phyloP scores from a whole-genome alignment of 1,140 invertebrate species.

The Drosophila ogumai region DNA sequence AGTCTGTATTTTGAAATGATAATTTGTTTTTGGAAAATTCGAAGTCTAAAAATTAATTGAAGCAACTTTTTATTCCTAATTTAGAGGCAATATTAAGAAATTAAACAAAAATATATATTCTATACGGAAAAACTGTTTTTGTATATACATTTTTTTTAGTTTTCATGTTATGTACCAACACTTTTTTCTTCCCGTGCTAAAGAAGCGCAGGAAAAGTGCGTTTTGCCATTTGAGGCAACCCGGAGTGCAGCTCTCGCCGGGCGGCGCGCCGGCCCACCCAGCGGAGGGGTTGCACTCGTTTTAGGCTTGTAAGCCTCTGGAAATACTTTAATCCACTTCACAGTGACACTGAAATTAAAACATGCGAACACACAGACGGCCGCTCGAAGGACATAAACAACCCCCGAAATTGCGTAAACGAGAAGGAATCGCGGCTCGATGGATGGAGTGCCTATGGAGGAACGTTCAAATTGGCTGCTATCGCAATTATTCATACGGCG shows the following conservation, averaged over 20 bases:
- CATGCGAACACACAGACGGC: slow-evolving; percentile 31
- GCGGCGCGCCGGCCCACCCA: slow-evolving; percentile 17
- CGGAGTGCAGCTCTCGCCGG: slow-evolving; percentile 52
- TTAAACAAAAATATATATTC: too few relatives aligned
- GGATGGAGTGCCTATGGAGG: slow-evolving; percentile 14
- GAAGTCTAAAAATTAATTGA: too few relatives aligned
- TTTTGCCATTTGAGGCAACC: slow-evolving; percentile 31
- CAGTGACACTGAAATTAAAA: slow-evolving; percentile 80
- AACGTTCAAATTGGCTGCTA: slow-evolving; percentile 81
- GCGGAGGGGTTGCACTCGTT: slow-evolving; percentile 70
- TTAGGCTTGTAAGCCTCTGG: slow-evolving; percentile 77
- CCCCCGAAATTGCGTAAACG: slow-evolving; percentile 45
- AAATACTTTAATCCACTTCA: slow-evolving; percentile 84
- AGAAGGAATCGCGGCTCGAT: slow-evolving; percentile 10
- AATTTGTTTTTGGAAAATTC: too few relatives aligned
- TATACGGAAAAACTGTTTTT: too few relatives aligned
- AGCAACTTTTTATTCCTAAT: too few relatives aligned
- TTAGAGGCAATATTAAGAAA: too few relatives aligned
- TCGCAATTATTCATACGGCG: slow-evolving; percentile 82
- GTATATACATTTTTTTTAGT: too few relatives aligned
- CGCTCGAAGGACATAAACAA: slow-evolving; percentile 45
- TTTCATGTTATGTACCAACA: too few relatives aligned
- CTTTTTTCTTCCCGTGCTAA: background rate
- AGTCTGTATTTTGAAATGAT: too few relatives aligned
- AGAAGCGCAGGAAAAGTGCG: slow-evolving; percentile 47